Percentiles rank a stretch among this genome's conserved stretches.
Conservation (phyloP, 2,888 invertebrate genomes). For the Conchocele bisecta region DNA sequence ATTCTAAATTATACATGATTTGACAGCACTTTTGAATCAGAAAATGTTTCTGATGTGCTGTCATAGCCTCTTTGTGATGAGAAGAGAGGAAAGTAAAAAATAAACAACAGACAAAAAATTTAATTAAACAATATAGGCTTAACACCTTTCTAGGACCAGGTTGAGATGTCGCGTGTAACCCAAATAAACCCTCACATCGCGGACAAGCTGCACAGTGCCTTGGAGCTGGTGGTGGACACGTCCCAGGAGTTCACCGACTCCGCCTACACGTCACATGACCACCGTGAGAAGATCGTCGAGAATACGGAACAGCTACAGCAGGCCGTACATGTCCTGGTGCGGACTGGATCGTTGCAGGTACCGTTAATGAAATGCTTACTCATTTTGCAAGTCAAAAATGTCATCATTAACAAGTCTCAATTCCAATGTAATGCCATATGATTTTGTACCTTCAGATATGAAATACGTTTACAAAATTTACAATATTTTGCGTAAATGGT, state of each 20-base stretch:
- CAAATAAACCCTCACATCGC: constrained; percentile 87
- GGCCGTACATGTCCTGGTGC: constrained; percentile 94
- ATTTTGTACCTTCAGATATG: too few relatives aligned
- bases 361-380: too few relatives aligned
- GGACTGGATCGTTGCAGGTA: constrained; percentile 87
- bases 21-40: too few relatives aligned
- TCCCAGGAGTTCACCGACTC: constrained; percentile 99
- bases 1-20: too few relatives aligned
- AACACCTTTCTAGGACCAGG: constrained; percentile 85
- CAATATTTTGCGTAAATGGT: too few relatives aligned
- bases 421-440: too few relatives aligned
- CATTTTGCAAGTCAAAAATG: too few relatives aligned
- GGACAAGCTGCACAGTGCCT: constrained; percentile 92
- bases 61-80: neutral
- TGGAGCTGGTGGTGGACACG: constrained; percentile 93
- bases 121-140: neutral
- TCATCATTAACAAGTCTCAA: too few relatives aligned
- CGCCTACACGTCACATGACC: constrained; percentile 98
- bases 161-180: constrained; percentile 93
- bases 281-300: constrained; percentile 95
- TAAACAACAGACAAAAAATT: too few relatives aligned
- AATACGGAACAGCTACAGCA: constrained; percentile 93
- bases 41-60: neutral
- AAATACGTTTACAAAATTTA: too few relatives aligned
- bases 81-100: too few relatives aligned